These are phyloP conservation scores for Lasioglossum pauxillum DNA, from an alignment of 2,888 invertebrate genomes.

Conservation along the genomic window DNA sequence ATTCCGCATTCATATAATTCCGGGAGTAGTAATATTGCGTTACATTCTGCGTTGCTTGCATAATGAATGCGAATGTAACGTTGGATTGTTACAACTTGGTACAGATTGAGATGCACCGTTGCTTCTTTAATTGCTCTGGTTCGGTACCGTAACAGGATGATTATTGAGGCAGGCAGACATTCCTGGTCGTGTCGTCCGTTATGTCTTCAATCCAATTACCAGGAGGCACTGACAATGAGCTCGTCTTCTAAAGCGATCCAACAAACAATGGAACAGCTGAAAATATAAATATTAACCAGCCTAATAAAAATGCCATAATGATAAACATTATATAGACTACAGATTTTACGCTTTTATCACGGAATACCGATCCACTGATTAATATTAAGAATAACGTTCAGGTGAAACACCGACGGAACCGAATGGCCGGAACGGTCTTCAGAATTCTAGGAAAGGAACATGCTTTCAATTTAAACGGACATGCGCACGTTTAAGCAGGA, in stretches of 20 bases:
- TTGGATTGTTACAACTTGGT: slow-evolving; percentile 4
- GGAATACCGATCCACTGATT: not conserved
- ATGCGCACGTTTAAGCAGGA: not conserved
- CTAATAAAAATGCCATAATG: not conserved
- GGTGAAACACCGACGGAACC: not conserved
- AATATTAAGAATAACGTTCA: not conserved
- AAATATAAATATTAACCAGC: not conserved
- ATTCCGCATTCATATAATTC: not conserved
- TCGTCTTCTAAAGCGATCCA: not conserved
- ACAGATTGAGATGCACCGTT: slow-evolving; percentile 2
- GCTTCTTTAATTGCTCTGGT: slow-evolving; percentile 4
- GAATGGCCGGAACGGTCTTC: not conserved
- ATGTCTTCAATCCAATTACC: not conserved
- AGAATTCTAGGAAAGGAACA: not conserved
- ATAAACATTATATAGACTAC: not conserved
- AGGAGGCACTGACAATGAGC: not conserved
- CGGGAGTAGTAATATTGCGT: not conserved
- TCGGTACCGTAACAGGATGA: not conserved
- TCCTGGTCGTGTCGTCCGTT: not conserved
- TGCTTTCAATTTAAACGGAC: slow-evolving; percentile 22
- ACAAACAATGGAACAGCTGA: not conserved
- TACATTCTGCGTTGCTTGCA: slow-evolving; percentile 10
- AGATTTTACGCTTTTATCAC: not conserved
- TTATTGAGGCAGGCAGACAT: slow-evolving; percentile 1
- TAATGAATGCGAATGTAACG: slow-evolving; percentile 5